Evolutionary conservation across 2,797 vertebrate species (phyloP), one percentile per base, ranked within the genome.

Genomic region (Alauda arvensis): DNA sequence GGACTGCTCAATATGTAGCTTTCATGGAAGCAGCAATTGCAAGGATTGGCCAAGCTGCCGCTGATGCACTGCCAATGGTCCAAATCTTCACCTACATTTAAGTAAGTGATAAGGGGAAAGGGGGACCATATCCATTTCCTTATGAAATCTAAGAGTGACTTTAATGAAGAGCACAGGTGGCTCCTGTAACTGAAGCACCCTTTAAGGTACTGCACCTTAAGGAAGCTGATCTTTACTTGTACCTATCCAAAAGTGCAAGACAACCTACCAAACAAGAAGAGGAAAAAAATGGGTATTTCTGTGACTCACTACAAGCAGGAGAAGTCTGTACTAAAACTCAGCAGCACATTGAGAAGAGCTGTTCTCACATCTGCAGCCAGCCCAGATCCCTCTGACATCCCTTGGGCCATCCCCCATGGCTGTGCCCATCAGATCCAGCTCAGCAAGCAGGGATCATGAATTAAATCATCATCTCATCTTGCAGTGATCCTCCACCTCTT

Each of bases 1-100:
- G 15, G 9, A 45, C 8, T 40, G 53, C 31, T 79, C 31, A 10
- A 1, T 15, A 33, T 1, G 0, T 14, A 11, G 28, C n/a, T n/a
- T 63, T 52, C 1, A 3, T 42, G 37, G 53, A 68, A 85, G 62
- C 37, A 83, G 56, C 52, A 49, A 29, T 1, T 33, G 11, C 51
- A 69, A 72, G 31, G 65, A 72, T 0, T 65, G 56, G 11, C 56
- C 52, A 49, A 45, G 55, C 7, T 12, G 12, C 21, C 19, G 8
- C 45, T 1, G 1, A 12, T 2, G 18, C 9, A 2, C 10, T 59
- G 14, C 21, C 52, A 28, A 14, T 2, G 15, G 18, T 29, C 25
- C 29, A 39, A 53, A 40, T 8, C 26, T 29, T 53, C 60, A 67
- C 18, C 11, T 17, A 3, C 1, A 8, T 7, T 37, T 51, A 18